Evolutionary conservation across 1,140 invertebrate species (phyloP).

Genomic region (Drosophila repleta): DNA sequence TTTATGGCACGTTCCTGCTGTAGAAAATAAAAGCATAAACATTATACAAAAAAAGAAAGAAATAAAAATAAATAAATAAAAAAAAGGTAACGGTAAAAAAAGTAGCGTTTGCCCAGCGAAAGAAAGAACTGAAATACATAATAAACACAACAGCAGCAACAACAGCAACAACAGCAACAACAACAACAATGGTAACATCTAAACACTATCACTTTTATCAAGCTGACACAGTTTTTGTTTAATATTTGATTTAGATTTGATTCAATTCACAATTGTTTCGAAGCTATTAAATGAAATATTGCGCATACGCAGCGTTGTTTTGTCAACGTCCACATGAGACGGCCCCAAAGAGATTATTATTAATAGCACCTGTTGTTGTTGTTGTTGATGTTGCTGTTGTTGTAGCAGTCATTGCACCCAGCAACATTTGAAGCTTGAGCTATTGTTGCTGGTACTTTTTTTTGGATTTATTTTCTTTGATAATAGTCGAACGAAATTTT

Average conservation of each 20-base stretch:
- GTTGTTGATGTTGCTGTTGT: slow-evolving; percentile 34
- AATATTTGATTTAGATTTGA: slow-evolving; percentile 9
- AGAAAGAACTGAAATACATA: slow-evolving; percentile 32
- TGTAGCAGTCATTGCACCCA: slow-evolving; percentile 75
- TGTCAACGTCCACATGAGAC: slow-evolving; percentile 28
- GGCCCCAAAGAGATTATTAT: slow-evolving; percentile 24
- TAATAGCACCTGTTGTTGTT: no score
- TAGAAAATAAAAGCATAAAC: slow-evolving; percentile 50
- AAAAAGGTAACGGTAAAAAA: slow-evolving; percentile 50
- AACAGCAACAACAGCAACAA: slow-evolving; percentile 20
- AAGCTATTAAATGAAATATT: slow-evolving; percentile 10
- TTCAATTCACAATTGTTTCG: slow-evolving; percentile 2
- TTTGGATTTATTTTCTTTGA: slow-evolving; percentile 33
- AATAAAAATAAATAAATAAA: slow-evolving; percentile 14
- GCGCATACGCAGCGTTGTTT: slow-evolving; percentile 29
- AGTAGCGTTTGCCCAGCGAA: slow-evolving; percentile 38
- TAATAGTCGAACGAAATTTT: slow-evolving; percentile 73
- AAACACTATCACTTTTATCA: slow-evolving; percentile 60
- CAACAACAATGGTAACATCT: neutral
- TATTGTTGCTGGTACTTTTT: slow-evolving; percentile 17
- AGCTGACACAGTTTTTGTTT: slow-evolving; percentile 35
- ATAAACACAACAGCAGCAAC: slow-evolving; percentile 35
- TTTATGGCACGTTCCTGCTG: slow-evolving; percentile 49
- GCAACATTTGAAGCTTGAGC: slow-evolving; percentile 33
- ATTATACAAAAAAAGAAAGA: slow-evolving; percentile 28